Base-by-base conservation (phyloP, 2,888 invertebrate genomes). In the Patella depressa region DNA sequence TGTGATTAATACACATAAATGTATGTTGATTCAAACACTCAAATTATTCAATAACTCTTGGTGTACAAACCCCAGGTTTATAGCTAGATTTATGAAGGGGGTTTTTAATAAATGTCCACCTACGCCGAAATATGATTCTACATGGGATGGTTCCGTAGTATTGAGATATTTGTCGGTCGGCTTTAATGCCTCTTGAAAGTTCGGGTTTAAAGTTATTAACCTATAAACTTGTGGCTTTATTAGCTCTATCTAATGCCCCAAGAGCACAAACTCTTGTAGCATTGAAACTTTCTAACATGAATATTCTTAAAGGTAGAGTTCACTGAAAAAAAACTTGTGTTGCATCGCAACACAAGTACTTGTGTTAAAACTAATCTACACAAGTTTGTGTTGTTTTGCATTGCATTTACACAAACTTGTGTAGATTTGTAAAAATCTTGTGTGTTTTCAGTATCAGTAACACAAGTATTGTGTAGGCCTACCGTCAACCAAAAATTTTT, bases 141-240 rank as follows among this genome's bases (percentile, higher is more conserved):
- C 79, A 15, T 82, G 80, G 81, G 79, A 81, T 79, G 82, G 81
- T 17, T 53, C 74, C 14, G 71, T 53, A 29, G 77, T 80, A 14
- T 73, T 82, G 53, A 75, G 74, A 53, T 81, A 72, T 59, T 72
- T 80, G n/a, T n/a, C n/a, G n/a, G n/a, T 53, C 54, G 55, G 53
- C 53, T 19, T 71, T 72, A 14, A 78, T 71, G 53, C 78, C 80
- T 12, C 53, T 82, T 54, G 19, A 74, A 15, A 74, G 65, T 34
- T 71, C 80, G 24, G 29, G 71, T 69, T 65, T 81, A 17, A 79
- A 81, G 71, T 15, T 69, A 11, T 55, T 81, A 17, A 79, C 79
- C 29, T 72, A 78, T 19, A 82, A 82, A 73, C 53, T 76, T 15
- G 73, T 77, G 45, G 71, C 75, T 54, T 57, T 76, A 17, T 53